A percentile compares a stretch with the other conserved stretches of the same genome.
phyloP scores from a whole-genome alignment of 2,113 vertebrate genomes.

The Glaucidium brasilianum region DNA sequence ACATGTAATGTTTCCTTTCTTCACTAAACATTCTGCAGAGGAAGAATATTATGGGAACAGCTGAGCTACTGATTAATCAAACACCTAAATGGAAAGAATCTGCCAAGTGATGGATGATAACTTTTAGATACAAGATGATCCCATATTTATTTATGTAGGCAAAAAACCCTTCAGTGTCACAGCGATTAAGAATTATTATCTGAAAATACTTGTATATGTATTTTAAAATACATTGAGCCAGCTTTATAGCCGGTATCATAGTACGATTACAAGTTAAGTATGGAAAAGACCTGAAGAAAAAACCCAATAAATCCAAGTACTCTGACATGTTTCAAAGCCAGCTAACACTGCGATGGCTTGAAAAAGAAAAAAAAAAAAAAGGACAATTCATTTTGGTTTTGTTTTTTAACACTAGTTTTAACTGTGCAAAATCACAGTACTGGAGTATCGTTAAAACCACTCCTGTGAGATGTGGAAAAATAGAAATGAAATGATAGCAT shows the following conservation, averaged over 20 bases:
- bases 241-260: neutral
- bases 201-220: neutral
- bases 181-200: neutral
- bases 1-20: neutral
- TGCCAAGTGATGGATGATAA: neutral
- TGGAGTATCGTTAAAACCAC: neutral
- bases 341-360: neutral
- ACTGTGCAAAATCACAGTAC: neutral
- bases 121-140: neutral
- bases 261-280: neutral
- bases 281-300: neutral
- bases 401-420: neutral
- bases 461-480: neutral
- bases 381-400: neutral
- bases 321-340: neutral
- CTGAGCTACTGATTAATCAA: constrained; percentile 16
- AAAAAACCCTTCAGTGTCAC: neutral
- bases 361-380: neutral
- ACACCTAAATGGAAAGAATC: constrained; percentile 15
- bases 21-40: neutral
- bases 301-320: neutral
- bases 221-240: neutral
- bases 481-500: neutral
- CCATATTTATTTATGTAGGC: neutral
- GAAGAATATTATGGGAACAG: constrained; percentile 1